Evolutionary conservation across 2,113 vertebrate genomes (phyloP).

Genomic region (Nothocercus nigrocapillus): DNA sequence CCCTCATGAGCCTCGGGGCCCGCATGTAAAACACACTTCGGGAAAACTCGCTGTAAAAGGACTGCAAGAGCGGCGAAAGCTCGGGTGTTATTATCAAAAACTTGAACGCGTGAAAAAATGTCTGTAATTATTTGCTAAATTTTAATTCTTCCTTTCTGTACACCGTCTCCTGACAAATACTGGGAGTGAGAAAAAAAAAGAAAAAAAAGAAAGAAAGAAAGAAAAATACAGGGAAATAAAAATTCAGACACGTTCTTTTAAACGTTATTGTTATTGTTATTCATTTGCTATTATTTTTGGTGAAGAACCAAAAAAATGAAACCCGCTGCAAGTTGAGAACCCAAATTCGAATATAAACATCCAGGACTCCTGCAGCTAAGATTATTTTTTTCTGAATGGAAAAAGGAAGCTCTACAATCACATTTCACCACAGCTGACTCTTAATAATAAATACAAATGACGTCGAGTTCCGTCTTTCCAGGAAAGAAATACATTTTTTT

Average conservation of each 20-base stretch:
- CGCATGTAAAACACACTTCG: not conserved
- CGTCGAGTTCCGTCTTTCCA: slow-evolving; percentile 71
- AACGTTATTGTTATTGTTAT: slow-evolving; percentile 44
- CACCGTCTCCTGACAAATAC: not conserved
- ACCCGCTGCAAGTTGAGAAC: slow-evolving; percentile 36
- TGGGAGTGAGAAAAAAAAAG: not conserved
- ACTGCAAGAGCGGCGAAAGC: not conserved
- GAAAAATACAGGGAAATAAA: slow-evolving; percentile 60
- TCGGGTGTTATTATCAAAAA: not conserved
- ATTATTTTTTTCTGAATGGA: slow-evolving; percentile 73
- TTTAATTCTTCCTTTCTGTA: slow-evolving; percentile 13
- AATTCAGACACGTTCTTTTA: slow-evolving; percentile 12
- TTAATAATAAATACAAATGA: slow-evolving; percentile 75
- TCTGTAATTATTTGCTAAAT: not conserved
- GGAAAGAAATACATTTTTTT: slow-evolving; percentile 63
- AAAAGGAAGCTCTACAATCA: slow-evolving; percentile 74
- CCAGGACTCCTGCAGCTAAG: slow-evolving; percentile 69
- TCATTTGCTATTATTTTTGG: slow-evolving; percentile 63
- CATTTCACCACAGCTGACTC: slow-evolving; percentile 74
- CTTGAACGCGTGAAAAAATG: not conserved
- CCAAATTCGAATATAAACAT: slow-evolving; percentile 63
- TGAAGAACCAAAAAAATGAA: slow-evolving; percentile 63
- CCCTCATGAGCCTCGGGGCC: not conserved
- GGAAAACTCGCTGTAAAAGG: not conserved
- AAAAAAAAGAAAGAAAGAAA: not conserved